Evolutionary conservation across 2,888 invertebrate species (phyloP).

Genomic region (Gastrophysa polygoni): DNA sequence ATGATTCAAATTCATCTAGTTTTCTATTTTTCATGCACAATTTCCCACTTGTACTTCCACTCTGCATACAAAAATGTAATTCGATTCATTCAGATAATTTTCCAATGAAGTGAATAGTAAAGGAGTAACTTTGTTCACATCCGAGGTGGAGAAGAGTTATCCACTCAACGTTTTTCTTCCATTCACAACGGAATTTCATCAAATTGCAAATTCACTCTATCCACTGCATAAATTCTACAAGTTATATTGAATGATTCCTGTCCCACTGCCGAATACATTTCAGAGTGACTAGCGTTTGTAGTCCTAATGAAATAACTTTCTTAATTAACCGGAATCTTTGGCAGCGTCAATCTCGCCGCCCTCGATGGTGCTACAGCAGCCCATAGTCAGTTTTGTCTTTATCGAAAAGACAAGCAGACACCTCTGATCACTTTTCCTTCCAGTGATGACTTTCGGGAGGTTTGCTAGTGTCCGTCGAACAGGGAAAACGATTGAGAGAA

Average conservation of each 20-base stretch:
- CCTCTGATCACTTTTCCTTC: slow-evolving; percentile 5
- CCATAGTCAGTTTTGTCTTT: slow-evolving; percentile 9
- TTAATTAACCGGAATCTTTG: slow-evolving; percentile 35
- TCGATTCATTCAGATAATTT: too few species aligned
- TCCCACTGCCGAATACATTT: slow-evolving; percentile 10
- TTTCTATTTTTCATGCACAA: too few species aligned
- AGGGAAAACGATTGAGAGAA: too few species aligned
- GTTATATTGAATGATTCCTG: slow-evolving; percentile 6
- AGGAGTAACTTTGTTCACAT: not conserved
- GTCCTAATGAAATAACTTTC: slow-evolving; percentile 34
- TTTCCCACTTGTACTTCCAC: too few species aligned
- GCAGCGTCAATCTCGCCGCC: slow-evolving; percentile 30
- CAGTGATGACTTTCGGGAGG: too few species aligned
- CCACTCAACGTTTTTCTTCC: not conserved
- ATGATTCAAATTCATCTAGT: too few species aligned
- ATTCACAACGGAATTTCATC: not conserved
- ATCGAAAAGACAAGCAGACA: too few species aligned
- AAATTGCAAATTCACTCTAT: not conserved
- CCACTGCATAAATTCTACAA: slow-evolving; percentile 3
- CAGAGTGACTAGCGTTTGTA: slow-evolving; percentile 18
- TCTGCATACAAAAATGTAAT: too few species aligned
- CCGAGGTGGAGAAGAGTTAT: too few species aligned
- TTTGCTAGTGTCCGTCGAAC: too few species aligned
- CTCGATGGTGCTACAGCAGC: not conserved
- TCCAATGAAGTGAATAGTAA: not conserved